phyloP scores from a whole-genome alignment of 53 echinoderm and acorn worm genomes.

The Zoroaster sp. region DNA sequence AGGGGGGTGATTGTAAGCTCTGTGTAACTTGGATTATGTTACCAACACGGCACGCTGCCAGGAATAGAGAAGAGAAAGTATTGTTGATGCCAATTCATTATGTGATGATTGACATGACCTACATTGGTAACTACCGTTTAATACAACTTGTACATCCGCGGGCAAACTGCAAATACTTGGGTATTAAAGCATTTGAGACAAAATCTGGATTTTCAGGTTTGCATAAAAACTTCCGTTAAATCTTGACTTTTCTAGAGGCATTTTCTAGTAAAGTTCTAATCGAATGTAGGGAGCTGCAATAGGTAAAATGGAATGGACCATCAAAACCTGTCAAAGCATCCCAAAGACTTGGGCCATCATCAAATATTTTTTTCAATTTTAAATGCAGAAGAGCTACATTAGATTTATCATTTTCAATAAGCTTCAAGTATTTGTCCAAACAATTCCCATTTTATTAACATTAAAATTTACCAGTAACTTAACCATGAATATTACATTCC shows the following conservation, averaged over 20 bases:
- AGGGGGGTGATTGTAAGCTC: constrained; percentile 6
- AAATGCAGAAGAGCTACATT: not conserved
- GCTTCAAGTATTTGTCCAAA: not conserved
- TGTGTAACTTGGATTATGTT: constrained; percentile 43
- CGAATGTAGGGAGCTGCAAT: too few relatives aligned
- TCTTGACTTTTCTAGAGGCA: not conserved
- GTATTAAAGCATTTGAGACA: constrained; percentile 26
- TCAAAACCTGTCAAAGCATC: not conserved
- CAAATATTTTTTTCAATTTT: not conserved
- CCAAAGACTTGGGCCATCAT: not conserved
- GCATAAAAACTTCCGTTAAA: not conserved
- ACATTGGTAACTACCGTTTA: not conserved
- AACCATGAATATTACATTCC: not conserved
- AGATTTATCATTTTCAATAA: not conserved
- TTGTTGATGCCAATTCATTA: not conserved
- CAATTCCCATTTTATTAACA: not conserved
- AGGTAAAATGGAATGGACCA: not conserved
- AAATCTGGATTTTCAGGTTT: constrained; percentile 26
- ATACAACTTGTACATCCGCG: not conserved
- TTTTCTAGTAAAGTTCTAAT: too few relatives aligned
- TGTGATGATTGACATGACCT: constrained; percentile 20
- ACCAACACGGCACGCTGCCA: not conserved
- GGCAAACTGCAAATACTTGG: not conserved
- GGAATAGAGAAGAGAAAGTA: not conserved
- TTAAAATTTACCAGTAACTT: not conserved